A percentile compares a stretch with the other conserved stretches of the same genome.
These are phyloP conservation scores for Cepaea hortensis DNA, from an alignment of 2,888 invertebrate species.

Conservation along the genomic window DNA sequence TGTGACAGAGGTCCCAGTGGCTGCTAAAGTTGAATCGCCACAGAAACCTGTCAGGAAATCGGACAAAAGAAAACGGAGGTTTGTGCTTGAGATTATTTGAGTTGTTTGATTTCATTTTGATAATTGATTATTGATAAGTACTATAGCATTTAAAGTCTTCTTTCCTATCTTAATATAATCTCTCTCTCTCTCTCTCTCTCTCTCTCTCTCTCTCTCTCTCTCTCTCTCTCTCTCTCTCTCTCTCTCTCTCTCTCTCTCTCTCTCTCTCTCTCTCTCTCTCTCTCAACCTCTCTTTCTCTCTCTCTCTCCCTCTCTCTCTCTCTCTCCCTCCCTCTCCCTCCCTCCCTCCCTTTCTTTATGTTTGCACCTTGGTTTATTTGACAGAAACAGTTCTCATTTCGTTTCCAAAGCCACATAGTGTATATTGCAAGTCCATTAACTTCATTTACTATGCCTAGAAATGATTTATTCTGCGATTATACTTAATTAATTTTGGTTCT, in stretches of 20 bases:
- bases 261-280: not conserved
- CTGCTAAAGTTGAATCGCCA: slow-evolving; percentile 28
- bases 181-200: not conserved
- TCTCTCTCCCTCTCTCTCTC: not conserved
- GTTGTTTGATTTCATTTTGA: not conserved
- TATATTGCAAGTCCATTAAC: too few species aligned
- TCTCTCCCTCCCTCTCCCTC: too few species aligned
- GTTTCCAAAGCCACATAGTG: too few species aligned
- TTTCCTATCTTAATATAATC: too few species aligned
- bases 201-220: not conserved
- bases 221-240: not conserved
- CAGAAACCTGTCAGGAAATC: slow-evolving; percentile 33
- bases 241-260: too few species aligned
- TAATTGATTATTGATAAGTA: not conserved
- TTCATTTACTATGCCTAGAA: too few species aligned
- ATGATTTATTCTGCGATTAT: too few species aligned
- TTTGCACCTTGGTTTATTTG: too few species aligned
- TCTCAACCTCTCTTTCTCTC: not conserved
- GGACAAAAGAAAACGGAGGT: slow-evolving; percentile 48
- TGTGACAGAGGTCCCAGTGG: not conserved
- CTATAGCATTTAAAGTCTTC: too few species aligned
- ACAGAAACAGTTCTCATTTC: too few species aligned
- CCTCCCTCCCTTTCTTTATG: too few species aligned
- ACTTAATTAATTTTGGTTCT: too few species aligned
- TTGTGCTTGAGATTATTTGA: not conserved